Evolutionary conservation across 2,888 invertebrate genomes (phyloP).

Genomic region (Silvanus unidentatus): DNA sequence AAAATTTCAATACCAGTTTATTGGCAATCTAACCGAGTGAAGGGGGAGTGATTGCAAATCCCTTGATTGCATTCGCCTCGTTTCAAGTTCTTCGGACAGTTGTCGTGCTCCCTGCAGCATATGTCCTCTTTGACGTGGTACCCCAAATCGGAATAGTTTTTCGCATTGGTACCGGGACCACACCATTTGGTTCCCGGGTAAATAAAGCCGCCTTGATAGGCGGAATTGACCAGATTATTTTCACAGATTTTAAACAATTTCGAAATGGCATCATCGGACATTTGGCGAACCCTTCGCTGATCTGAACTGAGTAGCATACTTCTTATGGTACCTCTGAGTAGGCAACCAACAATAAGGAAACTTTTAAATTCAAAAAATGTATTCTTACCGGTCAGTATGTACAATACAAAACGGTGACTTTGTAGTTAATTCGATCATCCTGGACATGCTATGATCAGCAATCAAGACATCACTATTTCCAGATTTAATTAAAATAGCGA

Average conservation of each 20-base stretch:
- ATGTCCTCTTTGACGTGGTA: constrained; percentile 58
- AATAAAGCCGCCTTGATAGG: constrained; percentile 49
- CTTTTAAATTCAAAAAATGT: not conserved
- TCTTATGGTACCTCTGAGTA: constrained; percentile 53
- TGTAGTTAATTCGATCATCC: constrained; percentile 58
- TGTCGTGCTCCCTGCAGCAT: constrained; percentile 70
- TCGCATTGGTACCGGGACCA: constrained; percentile 62
- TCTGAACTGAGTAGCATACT: constrained; percentile 55
- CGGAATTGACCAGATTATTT: constrained; percentile 28
- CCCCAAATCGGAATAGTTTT: constrained; percentile 60
- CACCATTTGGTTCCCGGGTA: constrained; percentile 75
- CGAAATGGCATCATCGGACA: constrained; percentile 55
- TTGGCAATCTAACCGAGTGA: constrained; percentile 50
- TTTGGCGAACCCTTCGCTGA: constrained; percentile 52
- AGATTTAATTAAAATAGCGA: not conserved
- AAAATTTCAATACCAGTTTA: not conserved
- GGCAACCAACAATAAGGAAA: too few species aligned
- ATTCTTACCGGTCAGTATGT: constrained; percentile 53
- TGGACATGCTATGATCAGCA: constrained; percentile 56
- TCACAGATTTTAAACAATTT: constrained; percentile 55
- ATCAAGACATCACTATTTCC: constrained; percentile 46
- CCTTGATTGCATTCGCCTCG: constrained; percentile 58
- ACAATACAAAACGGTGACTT: constrained; percentile 56
- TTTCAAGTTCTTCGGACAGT: constrained; percentile 57
- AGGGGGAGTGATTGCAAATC: constrained; percentile 63